Percentiles rank a stretch among this genome's conserved stretches.
Conservation (phyloP, 2,888 invertebrate species). For the Lepidocyrtinus sp. region DNA sequence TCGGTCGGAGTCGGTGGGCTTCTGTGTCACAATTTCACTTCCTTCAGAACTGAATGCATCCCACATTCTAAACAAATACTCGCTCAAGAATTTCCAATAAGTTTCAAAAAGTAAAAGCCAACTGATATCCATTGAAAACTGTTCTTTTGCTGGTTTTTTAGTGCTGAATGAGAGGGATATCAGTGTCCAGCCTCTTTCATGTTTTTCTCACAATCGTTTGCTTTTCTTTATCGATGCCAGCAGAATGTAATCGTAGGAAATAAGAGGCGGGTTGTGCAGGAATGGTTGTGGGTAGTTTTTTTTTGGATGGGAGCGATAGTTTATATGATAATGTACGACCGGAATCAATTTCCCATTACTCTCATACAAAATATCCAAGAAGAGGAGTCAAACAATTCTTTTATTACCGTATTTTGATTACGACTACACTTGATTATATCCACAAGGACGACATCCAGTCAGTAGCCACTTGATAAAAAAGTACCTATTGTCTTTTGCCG, state of each 20-base stretch:
- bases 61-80: conserved; percentile 4
- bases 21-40: not conserved
- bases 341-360: conserved; percentile 25
- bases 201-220: conserved; percentile 57
- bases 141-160: not conserved
- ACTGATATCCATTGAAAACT: conserved; percentile 15
- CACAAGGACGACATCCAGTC: not conserved
- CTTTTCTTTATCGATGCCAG: conserved; percentile 19
- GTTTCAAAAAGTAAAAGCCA: conserved; percentile 23
- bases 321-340: conserved; percentile 37
- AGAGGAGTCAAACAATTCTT: not conserved
- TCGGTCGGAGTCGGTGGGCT: not conserved
- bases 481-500: not conserved
- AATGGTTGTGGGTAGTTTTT: not conserved
- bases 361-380: not conserved
- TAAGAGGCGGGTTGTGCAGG: conserved; percentile 4
- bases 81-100: conserved; percentile 31
- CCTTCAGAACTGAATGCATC: not conserved
- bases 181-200: conserved; percentile 60
- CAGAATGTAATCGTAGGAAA: conserved; percentile 5
- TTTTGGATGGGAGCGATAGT: conserved; percentile 35
- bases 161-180: conserved; percentile 42
- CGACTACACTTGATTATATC: conserved; percentile 2
- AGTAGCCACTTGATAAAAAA: no score
- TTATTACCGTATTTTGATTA: not conserved